A percentile compares a stretch with the other conserved stretches of the same genome.
These are phyloP conservation scores for Acanthochromis polyacanthus DNA, from an alignment of 2,113 vertebrate species.

Conservation along the genomic window DNA sequence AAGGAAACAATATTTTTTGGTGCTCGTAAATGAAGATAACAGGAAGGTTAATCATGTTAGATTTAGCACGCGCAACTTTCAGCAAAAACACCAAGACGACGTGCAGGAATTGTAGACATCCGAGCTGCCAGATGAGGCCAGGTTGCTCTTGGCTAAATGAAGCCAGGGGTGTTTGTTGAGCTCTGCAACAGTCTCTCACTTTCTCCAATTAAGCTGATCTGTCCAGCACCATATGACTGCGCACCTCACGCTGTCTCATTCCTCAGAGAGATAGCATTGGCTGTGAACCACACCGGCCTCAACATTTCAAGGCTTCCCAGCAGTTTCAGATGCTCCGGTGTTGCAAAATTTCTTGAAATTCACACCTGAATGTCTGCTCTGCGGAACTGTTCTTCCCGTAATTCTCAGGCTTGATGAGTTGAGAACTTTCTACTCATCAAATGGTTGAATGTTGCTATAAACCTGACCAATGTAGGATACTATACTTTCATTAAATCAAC, in stretches of 20 bases:
- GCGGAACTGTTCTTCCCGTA: slow-evolving; percentile 16
- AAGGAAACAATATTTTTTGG: no score
- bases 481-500: slow-evolving; percentile 33
- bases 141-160: slow-evolving; percentile 61
- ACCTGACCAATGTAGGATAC: slow-evolving; percentile 17
- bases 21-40: no score
- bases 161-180: slow-evolving; percentile 35
- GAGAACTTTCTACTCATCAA: background rate
- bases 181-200: slow-evolving; percentile 61
- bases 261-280: slow-evolving; percentile 58
- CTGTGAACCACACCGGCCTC: slow-evolving; percentile 60
- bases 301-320: slow-evolving; percentile 57
- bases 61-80: background rate
- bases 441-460: slow-evolving; percentile 11
- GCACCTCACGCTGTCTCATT: slow-evolving; percentile 62
- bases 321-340: slow-evolving; percentile 27
- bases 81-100: background rate
- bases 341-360: slow-evolving; percentile 34
- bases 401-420: slow-evolving; percentile 19
- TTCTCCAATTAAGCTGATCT: slow-evolving; percentile 75
- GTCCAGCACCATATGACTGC: slow-evolving; percentile 57
- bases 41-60: background rate
- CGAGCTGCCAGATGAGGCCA: slow-evolving; percentile 37
- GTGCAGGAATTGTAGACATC: slow-evolving; percentile 23
- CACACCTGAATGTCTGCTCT: slow-evolving; percentile 19